Conservation (phyloP, 2,888 invertebrate genomes). For the Rhogogaster chlorosoma region DNA sequence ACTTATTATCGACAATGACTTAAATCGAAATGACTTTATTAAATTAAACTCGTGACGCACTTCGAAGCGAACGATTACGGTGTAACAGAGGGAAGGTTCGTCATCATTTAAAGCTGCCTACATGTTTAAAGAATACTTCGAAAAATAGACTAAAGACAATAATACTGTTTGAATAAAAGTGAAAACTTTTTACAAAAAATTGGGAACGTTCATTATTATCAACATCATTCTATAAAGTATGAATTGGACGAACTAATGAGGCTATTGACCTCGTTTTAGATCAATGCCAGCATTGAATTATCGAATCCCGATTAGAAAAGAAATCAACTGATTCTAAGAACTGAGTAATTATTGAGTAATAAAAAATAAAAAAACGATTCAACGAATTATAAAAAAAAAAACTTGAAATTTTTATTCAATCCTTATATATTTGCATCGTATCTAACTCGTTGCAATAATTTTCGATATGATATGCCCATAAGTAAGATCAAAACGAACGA, state of each 20-base stretch:
- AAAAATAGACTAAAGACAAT: neutral
- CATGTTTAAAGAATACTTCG: neutral
- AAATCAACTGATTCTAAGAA: neutral
- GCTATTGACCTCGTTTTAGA: neutral
- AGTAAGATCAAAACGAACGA: neutral
- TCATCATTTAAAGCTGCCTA: neutral
- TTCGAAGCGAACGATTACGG: neutral
- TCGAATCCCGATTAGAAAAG: neutral
- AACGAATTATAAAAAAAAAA: neutral
- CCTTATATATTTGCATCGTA: neutral
- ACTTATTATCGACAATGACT: slow-evolving; percentile 8
- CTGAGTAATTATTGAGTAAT: no score
- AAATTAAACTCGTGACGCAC: neutral
- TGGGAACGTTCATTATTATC: neutral
- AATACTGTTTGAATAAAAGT: neutral
- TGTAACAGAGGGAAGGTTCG: neutral
- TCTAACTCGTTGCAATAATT: neutral
- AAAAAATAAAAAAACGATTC: neutral
- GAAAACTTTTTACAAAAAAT: neutral
- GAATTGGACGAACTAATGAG: neutral
- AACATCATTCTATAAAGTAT: neutral
- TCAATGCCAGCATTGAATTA: neutral
- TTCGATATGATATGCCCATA: neutral
- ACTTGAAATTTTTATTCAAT: neutral
- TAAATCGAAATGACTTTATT: slow-evolving; percentile 2